These are phyloP conservation scores for Drosophila pallidifrons DNA, from an alignment of 1,140 invertebrate species.

Conservation along the genomic window DNA sequence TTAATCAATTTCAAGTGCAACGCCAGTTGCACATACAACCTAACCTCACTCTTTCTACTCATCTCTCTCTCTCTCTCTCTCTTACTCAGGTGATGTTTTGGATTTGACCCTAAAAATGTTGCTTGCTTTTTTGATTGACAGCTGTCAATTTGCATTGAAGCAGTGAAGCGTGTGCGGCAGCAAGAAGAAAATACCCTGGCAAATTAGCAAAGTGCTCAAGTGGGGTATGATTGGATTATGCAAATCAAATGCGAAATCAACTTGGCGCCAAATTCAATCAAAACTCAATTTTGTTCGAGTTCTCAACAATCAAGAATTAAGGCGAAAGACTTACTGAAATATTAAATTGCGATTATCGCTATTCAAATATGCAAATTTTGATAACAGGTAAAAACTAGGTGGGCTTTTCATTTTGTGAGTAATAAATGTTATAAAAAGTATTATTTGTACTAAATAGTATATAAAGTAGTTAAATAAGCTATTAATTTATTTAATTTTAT, in stretches of 20 bases:
- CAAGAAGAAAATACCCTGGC: slow-evolving; percentile 12
- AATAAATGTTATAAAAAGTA: too few species aligned
- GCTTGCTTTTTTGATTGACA: slow-evolving; percentile 63
- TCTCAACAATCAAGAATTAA: slow-evolving; percentile 7
- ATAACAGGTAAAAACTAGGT: too few species aligned
- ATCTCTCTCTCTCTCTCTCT: too few species aligned
- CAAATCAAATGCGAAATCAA: slow-evolving; percentile 6
- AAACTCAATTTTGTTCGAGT: slow-evolving; percentile 5
- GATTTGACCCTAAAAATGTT: neutral
- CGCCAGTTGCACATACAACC: slow-evolving; percentile 25
- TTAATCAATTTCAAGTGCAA: slow-evolving; percentile 77
- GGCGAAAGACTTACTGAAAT: neutral
- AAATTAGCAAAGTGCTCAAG: neutral
- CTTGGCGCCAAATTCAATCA: slow-evolving; percentile 1
- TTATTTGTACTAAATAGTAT: too few species aligned
- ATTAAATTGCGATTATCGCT: neutral
- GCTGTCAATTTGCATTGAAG: slow-evolving; percentile 73
- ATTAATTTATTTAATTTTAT: too few species aligned
- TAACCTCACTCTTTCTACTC: neutral
- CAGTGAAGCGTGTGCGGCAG: slow-evolving; percentile 31
- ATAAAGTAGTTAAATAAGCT: too few species aligned
- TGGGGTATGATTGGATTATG: slow-evolving; percentile 22
- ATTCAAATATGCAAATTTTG: neutral
- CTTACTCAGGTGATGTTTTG: neutral
- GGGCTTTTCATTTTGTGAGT: too few species aligned